Conservation (phyloP, 2,797 vertebrate genomes). For the Pachyuromys duprasi region DNA sequence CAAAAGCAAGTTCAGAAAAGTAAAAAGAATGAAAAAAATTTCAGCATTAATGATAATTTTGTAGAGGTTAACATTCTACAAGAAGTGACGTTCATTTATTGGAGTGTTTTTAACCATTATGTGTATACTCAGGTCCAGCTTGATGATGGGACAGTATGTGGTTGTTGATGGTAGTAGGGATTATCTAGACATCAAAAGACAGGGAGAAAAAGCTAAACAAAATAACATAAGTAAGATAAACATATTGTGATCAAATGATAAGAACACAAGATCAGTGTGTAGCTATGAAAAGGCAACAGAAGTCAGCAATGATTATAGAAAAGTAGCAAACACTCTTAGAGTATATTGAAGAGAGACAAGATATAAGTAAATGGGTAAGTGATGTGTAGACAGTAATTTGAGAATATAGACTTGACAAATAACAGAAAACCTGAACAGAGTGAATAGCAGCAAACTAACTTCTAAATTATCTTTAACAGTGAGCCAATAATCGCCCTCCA, state of each 20-base stretch:
- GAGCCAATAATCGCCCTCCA: neutral
- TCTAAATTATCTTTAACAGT: neutral
- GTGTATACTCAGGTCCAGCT: neutral
- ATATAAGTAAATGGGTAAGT: neutral
- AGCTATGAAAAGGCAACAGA: neutral
- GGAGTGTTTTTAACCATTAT: neutral
- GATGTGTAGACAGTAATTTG: neutral
- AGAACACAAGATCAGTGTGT: neutral
- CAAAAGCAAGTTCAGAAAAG: neutral
- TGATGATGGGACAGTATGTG: accelerated
- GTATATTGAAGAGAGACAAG: neutral
- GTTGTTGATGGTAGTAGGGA: neutral
- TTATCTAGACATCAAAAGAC: neutral
- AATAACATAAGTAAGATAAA: neutral
- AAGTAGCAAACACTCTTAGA: neutral
- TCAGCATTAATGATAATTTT: neutral
- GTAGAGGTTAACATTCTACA: neutral
- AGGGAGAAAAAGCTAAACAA: neutral
- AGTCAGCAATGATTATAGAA: neutral
- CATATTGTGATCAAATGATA: neutral
- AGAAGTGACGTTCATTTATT: neutral
- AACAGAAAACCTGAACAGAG: neutral
- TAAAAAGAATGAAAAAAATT: neutral
- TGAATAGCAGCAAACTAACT: neutral
- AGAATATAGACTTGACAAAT: neutral